Conservation (phyloP, 2,888 invertebrate genomes). For the Choreutis nemorana region DNA sequence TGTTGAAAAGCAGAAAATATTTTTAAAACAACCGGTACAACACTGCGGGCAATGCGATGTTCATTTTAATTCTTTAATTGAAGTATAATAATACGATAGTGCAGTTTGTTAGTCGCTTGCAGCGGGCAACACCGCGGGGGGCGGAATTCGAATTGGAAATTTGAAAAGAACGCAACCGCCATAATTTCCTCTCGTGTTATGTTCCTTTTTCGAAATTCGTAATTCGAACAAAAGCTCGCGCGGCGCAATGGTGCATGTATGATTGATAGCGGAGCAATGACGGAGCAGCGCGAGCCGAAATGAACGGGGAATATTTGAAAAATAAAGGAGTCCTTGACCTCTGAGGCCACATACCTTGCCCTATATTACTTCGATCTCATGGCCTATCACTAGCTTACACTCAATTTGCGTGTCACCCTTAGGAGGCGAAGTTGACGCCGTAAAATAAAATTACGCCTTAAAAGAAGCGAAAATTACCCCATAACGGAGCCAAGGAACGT, state of each 20-base stretch:
- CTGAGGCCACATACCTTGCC: conserved; percentile 15
- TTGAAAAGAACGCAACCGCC: conserved; percentile 49
- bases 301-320: conserved; percentile 40
- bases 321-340: conserved; percentile 54
- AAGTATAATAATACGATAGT: conserved; percentile 37
- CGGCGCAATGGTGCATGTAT: conserved; percentile 61
- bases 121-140: conserved; percentile 36
- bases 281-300: conserved; percentile 29
- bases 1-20: conserved; percentile 8
- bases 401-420: no score
- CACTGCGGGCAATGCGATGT: conserved; percentile 21
- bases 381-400: no score
- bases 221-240: conserved; percentile 59
- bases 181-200: conserved; percentile 47
- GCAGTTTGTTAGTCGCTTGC: conserved; percentile 20
- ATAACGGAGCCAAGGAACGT: conserved; percentile 32
- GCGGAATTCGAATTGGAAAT: conserved; percentile 31
- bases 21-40: no score
- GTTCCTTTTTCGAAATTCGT: conserved; percentile 59
- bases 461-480: conserved; percentile 47
- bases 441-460: conserved; percentile 41
- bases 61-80: conserved; percentile 46
- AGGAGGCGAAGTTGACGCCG: no score
- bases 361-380: no score
- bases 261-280: conserved; percentile 60